Percentiles rank a stretch among this genome's conserved stretches.
These are phyloP conservation scores for Dicranocentrus wangi DNA, from an alignment of 2,888 invertebrate genomes.

Conservation along the genomic window DNA sequence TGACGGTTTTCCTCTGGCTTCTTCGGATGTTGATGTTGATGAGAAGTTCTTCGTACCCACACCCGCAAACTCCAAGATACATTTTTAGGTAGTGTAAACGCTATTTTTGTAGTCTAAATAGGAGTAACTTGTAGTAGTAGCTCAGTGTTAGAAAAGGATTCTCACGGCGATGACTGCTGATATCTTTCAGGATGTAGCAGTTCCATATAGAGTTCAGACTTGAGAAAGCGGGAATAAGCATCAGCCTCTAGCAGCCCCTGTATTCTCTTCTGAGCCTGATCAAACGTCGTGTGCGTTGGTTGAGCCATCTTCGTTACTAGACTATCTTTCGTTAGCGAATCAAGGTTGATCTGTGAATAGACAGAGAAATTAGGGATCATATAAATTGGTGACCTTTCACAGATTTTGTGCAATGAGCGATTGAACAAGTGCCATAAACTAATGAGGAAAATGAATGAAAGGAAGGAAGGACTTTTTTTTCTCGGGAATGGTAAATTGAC, in stretches of 20 bases:
- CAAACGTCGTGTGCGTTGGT: slow-evolving; percentile 76
- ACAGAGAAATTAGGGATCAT: not conserved
- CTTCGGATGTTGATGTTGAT: not conserved
- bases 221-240: slow-evolving; percentile 78
- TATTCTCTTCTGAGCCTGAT: slow-evolving; percentile 77
- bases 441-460: slow-evolving; percentile 14
- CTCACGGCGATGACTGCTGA: slow-evolving; percentile 62
- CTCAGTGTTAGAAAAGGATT: slow-evolving; percentile 20
- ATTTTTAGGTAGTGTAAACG: no score
- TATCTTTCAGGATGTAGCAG: slow-evolving; percentile 74
- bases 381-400: slow-evolving; percentile 23
- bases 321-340: slow-evolving; percentile 77
- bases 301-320: slow-evolving; percentile 75
- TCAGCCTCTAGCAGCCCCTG: slow-evolving; percentile 78
- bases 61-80: not conserved
- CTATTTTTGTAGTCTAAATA: not conserved
- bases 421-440: slow-evolving; percentile 23
- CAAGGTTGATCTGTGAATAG: slow-evolving; percentile 77
- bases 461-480: not conserved
- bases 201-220: slow-evolving; percentile 77
- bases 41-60: not conserved
- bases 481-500: not conserved
- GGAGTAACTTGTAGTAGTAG: not conserved
- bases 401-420: no score
- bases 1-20: not conserved